Base-by-base conservation (phyloP, 2,797 vertebrate species). In the Pseudopleuronectes americanus region DNA sequence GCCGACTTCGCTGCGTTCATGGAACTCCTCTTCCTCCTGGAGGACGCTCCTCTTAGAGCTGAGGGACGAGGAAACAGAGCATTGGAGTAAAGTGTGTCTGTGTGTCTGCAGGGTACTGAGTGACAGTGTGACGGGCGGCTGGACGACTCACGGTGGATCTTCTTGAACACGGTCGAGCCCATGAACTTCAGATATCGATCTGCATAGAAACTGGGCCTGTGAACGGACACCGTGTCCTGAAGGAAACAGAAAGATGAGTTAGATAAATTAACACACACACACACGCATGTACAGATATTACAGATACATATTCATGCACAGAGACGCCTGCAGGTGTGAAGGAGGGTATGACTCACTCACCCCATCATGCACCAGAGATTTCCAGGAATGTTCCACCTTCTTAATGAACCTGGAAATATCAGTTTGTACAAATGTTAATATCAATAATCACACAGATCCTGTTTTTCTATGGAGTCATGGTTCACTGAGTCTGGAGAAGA, bases 301-400 rank as follows among this genome's bases (percentile, higher is more conserved):
- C 16, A 55, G 5, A 41, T 12, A 54, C 33, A 31, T 3, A 21
- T 22, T 8, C 23, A 26, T 31, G 6, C 4, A 47, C 52, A 33
- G 17, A 54, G 23, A 21, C 14, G 36, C 4, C n/a, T 8, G 13
- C 10, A 52, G 0, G 23, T 9, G 4, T 19, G 5, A 1, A 24
- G 8, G 0, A 57, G 24, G 4, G 6, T 28, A 26, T 16, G 24
- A 36, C n/a, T 54, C 55, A 89, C 95, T 70, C 84, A 97, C 97
- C 80, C 97, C 97, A 78, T 97, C 97, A 80, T 98, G 95, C 45
- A 99, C 96, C 31, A 99, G 96, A 72, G 97, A 96, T 92, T 99
- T 99, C 97, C 97, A 99, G 33, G 97, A 99, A 91, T 99, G 97
- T 76, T 99, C 97, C 83, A 99, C 88, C 54, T 96, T 99, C 92